Percentiles rank a stretch among this genome's conserved stretches.
Conservation (phyloP, 2,888 invertebrate species). For the Eristalis pertinax region DNA sequence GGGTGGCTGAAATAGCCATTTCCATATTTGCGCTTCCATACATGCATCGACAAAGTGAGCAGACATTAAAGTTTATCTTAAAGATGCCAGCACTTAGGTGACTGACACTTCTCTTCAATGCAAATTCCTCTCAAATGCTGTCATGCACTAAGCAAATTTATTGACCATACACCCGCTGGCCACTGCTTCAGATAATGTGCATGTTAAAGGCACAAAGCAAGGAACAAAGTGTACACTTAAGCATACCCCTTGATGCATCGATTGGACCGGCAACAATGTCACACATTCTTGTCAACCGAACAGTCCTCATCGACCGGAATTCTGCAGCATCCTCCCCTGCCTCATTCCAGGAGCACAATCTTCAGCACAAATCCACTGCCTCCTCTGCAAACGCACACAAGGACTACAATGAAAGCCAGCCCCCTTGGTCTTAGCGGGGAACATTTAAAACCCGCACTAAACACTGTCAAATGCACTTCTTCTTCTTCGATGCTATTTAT, state of each 20-base stretch:
- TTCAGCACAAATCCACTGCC: background rate
- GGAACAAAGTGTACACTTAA: constrained; percentile 27
- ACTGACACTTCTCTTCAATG: background rate
- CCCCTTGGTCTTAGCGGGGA: constrained; percentile 18
- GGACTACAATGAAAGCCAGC: background rate
- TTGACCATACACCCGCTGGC: background rate
- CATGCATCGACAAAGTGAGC: background rate
- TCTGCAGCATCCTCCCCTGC: background rate
- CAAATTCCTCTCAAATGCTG: background rate
- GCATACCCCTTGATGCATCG: constrained; percentile 15
- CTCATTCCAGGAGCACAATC: no score
- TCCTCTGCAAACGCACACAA: background rate
- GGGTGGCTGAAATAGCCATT: background rate
- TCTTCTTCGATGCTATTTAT: constrained; percentile 57
- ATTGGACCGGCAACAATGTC: constrained; percentile 31
- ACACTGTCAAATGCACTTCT: constrained; percentile 57
- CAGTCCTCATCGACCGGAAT: background rate
- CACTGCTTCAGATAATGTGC: background rate
- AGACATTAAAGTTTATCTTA: background rate
- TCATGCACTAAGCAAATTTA: constrained; percentile 11
- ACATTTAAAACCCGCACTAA: constrained; percentile 52
- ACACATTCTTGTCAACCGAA: background rate
- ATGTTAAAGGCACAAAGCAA: constrained; percentile 8
- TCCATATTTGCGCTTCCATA: background rate
- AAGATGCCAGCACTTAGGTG: background rate